Conservation (phyloP, 2,113 vertebrate genomes). For the Scomber colias region DNA sequence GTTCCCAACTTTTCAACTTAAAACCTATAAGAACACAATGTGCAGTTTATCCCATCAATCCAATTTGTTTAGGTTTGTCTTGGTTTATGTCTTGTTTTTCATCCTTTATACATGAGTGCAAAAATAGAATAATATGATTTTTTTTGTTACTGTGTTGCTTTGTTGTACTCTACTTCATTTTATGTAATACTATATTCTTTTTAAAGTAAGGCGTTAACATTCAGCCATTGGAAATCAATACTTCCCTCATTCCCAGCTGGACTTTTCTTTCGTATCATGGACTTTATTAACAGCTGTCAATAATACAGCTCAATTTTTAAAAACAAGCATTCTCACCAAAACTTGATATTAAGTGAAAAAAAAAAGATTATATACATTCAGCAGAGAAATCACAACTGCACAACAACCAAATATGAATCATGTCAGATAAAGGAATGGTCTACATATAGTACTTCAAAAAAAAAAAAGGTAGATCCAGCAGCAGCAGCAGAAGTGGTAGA, state of each 20-base stretch:
- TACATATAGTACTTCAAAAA: constrained; percentile 3
- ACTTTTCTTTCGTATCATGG: constrained; percentile 39
- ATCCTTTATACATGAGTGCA: no score
- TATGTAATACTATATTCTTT: no score
- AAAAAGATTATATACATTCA: constrained; percentile 62
- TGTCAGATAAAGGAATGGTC: constrained; percentile 43
- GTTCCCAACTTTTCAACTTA: no score
- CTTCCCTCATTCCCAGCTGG: not conserved
- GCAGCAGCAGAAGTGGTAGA: constrained; percentile 13
- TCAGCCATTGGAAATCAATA: not conserved
- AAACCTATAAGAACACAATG: no score
- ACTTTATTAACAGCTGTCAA: constrained; percentile 75
- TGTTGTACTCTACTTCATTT: no score
- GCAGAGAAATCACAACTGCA: constrained; percentile 58
- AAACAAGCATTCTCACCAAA: constrained; percentile 56
- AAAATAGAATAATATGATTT: no score
- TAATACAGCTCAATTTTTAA: constrained; percentile 60
- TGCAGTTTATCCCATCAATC: no score
- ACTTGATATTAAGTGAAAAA: constrained; percentile 48
- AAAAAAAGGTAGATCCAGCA: constrained; percentile 28
- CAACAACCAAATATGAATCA: constrained; percentile 34
- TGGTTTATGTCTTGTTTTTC: no score
- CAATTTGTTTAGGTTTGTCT: no score
- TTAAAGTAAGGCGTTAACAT: no score
- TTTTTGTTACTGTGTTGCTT: no score